Evolutionary conservation across 2,113 vertebrate species (phyloP).

Genomic region (Zapornia atra): DNA sequence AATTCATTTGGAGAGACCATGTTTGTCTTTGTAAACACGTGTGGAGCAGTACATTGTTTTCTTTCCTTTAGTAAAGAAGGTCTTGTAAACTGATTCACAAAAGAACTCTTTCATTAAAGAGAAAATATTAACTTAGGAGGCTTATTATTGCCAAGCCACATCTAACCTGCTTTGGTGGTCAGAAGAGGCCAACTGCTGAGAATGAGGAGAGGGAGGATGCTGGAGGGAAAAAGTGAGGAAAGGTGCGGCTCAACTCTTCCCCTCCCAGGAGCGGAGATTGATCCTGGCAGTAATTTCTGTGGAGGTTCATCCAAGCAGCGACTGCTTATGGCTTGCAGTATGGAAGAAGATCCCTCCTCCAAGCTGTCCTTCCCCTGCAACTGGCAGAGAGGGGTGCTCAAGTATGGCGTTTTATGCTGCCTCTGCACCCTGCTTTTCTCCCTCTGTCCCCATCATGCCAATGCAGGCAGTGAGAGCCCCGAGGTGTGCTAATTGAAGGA

Average conservation of each 20-base stretch:
- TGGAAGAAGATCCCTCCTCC: not conserved
- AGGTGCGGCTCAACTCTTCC: not conserved
- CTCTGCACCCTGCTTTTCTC: not conserved
- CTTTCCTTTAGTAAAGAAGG: not conserved
- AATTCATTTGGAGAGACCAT: not conserved
- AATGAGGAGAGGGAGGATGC: not conserved
- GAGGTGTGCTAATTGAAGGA: not conserved
- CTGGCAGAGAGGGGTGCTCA: fast-evolving
- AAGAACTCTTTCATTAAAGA: constrained; percentile 37
- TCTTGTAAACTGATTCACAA: not conserved
- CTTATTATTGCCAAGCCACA: not conserved
- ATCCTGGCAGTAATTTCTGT: not conserved
- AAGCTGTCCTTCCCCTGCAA: not conserved
- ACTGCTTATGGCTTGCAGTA: not conserved
- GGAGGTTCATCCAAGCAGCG: not conserved
- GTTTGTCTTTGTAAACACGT: not conserved
- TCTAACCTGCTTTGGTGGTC: not conserved
- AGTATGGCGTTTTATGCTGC: not conserved
- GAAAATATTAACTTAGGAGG: constrained; percentile 39
- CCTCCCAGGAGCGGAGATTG: not conserved
- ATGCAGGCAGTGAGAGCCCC: not conserved
- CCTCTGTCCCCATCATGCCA: fast-evolving
- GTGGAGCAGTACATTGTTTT: not conserved
- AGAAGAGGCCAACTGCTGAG: not conserved
- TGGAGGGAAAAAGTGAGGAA: not conserved